These are phyloP conservation scores for Aricia agestis DNA, from an alignment of 1,140 invertebrate species.

Conservation along the genomic window DNA sequence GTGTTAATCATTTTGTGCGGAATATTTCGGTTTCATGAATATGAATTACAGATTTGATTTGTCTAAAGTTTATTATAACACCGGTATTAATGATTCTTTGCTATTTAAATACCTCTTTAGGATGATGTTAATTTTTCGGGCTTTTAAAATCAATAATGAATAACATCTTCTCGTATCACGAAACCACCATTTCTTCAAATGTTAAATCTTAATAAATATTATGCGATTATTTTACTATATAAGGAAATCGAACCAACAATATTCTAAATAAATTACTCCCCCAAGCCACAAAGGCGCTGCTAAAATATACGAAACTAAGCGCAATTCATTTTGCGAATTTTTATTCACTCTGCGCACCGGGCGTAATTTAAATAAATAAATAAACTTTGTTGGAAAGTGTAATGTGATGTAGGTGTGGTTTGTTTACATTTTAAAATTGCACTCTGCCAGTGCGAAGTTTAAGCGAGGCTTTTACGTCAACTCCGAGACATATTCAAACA, in stretches of 20 bases:
- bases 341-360: slow-evolving; percentile 13
- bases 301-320: slow-evolving; percentile 15
- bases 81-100: no score
- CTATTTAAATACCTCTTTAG: no score
- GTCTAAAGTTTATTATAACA: no score
- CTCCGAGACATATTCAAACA: slow-evolving; percentile 24
- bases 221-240: no score
- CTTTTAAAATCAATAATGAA: no score
- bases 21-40: background rate
- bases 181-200: no score
- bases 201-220: no score
- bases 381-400: slow-evolving; percentile 17
- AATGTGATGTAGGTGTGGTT: slow-evolving; percentile 22
- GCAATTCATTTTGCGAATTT: slow-evolving; percentile 13
- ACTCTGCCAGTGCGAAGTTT: slow-evolving; percentile 18
- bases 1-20: background rate
- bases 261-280: background rate
- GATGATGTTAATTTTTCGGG: no score
- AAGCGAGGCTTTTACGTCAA: slow-evolving; percentile 24
- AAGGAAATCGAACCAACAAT: background rate
- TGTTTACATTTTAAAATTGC: slow-evolving; percentile 26
- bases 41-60: background rate
- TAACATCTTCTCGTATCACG: no score
- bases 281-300: background rate
- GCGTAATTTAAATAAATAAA: slow-evolving; percentile 25